Conservation (phyloP, 2,797 vertebrate species). For the Sebastes iracundus region DNA sequence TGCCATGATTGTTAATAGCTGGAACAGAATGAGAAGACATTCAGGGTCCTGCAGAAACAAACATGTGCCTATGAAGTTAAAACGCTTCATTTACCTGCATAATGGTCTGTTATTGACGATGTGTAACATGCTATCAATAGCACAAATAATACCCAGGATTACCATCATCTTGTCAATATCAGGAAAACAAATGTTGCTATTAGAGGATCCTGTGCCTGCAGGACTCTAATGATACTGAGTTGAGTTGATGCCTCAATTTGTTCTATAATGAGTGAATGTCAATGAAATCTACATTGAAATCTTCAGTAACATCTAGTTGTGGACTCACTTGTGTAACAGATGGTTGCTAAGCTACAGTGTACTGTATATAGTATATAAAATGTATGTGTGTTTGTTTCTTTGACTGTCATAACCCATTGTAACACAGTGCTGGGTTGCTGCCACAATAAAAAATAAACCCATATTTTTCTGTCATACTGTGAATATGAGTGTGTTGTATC, state of each 20-base stretch:
- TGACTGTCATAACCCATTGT: constrained; percentile 27
- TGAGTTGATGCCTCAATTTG: not conserved
- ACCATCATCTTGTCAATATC: not conserved
- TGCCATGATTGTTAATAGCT: not conserved
- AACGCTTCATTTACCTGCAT: not conserved
- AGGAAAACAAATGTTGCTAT: not conserved
- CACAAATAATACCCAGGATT: not conserved
- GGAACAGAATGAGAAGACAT: not conserved
- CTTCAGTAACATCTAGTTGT: not conserved
- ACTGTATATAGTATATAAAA: not conserved
- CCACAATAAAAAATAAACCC: constrained; percentile 33
- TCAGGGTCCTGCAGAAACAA: not conserved
- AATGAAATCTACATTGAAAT: not conserved
- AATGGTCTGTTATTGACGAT: not conserved
- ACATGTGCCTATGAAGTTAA: not conserved
- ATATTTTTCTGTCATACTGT: constrained; percentile 27
- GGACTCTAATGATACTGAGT: not conserved
- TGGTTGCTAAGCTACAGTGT: constrained; percentile 29
- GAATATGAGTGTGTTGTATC: constrained; percentile 18
- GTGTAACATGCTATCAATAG: not conserved
- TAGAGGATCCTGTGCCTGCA: not conserved
- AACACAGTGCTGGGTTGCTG: not conserved
- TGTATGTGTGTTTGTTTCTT: not conserved
- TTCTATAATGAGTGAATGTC: not conserved
- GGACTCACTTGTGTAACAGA: not conserved